A percentile compares a stretch with the other conserved stretches of the same genome.
Conservation (phyloP, 2,797 vertebrate species). For the Orestias chungarensis region DNA sequence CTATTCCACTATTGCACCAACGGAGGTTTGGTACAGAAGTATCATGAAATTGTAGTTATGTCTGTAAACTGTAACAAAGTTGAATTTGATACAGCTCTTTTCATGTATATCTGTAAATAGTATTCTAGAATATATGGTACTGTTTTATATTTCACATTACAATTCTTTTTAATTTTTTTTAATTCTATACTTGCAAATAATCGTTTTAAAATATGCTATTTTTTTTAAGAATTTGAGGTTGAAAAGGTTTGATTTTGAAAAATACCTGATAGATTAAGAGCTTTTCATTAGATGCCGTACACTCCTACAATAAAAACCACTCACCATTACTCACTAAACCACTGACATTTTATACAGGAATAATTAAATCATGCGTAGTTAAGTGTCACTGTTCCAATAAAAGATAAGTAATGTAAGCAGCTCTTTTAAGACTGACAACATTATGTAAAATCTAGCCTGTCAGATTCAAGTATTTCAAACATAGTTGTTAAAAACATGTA, state of each 20-base stretch:
- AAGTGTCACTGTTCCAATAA: constrained; percentile 25
- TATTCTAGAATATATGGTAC: constrained; percentile 47
- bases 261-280: constrained; percentile 30
- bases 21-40: constrained; percentile 47
- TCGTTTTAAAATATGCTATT: neutral
- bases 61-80: constrained; percentile 33
- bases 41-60: constrained; percentile 48
- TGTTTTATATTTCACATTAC: constrained; percentile 34
- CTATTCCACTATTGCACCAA: constrained; percentile 30
- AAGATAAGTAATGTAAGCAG: constrained; percentile 37
- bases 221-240: neutral
- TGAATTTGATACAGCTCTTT: constrained; percentile 52
- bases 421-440: constrained; percentile 46
- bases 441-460: constrained; percentile 49
- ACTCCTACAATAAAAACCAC: constrained; percentile 9
- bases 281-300: neutral
- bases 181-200: constrained; percentile 16
- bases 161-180: constrained; percentile 12
- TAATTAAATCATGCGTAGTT: constrained; percentile 12
- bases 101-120: constrained; percentile 74
- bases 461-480: constrained; percentile 41
- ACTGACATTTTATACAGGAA: constrained; percentile 30
- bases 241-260: constrained; percentile 42
- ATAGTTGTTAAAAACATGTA: constrained; percentile 44
- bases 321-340: constrained; percentile 25